Percentiles rank a stretch among this genome's conserved stretches.
Evolutionary conservation across 2,888 invertebrate species (phyloP).

Genomic region (Stenchaetothrips biformis): DNA sequence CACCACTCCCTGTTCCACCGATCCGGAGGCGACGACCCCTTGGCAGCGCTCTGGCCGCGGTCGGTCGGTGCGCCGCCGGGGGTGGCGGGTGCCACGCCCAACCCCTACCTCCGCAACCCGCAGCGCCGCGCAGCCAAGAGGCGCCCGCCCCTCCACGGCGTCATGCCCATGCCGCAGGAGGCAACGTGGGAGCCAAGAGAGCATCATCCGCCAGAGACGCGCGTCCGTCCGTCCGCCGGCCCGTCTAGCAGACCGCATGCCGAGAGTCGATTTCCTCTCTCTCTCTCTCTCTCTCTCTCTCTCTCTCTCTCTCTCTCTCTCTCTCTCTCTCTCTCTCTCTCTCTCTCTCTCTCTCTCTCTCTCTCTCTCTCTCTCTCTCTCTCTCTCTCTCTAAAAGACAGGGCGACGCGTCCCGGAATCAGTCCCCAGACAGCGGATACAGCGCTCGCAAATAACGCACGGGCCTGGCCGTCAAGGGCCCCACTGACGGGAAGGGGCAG

Average conservation of each 20-base stretch:
- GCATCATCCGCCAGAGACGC: background rate
- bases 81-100: background rate
- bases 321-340: constrained; percentile 16
- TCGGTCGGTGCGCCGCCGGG: too few relatives aligned
- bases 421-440: background rate
- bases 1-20: background rate
- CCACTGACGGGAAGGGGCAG: background rate
- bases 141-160: background rate
- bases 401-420: too few relatives aligned
- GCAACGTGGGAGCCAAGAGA: background rate
- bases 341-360: background rate
- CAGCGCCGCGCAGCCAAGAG: background rate
- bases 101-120: background rate
- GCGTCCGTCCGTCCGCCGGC: background rate
- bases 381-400: too few relatives aligned
- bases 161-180: background rate
- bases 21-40: background rate
- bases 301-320: background rate
- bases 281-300: background rate
- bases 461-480: too few relatives aligned
- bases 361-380: too few relatives aligned
- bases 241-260: background rate
- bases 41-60: too few relatives aligned
- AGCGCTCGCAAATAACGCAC: too few relatives aligned
- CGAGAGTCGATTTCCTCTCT: background rate